These are phyloP conservation scores for Acronicta alni DNA, from an alignment of 2,888 invertebrate species.

Conservation along the genomic window DNA sequence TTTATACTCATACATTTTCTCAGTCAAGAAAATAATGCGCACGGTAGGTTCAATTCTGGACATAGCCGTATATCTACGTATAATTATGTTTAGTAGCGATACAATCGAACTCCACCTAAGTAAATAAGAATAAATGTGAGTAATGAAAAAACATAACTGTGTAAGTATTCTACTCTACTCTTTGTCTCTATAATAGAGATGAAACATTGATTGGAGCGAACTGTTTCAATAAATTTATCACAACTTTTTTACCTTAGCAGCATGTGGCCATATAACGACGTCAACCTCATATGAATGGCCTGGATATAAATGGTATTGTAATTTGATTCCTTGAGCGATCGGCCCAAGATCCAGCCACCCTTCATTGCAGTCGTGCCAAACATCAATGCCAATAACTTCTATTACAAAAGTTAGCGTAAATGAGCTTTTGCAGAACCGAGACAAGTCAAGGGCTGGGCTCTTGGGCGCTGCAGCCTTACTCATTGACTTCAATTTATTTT, in stretches of 20 bases:
- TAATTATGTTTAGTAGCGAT: no score
- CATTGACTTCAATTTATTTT: conserved; percentile 44
- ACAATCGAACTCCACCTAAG: no score
- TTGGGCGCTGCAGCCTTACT: conserved; percentile 48
- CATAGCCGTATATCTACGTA: no score
- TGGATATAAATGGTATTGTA: conserved; percentile 77
- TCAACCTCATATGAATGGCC: conserved; percentile 76
- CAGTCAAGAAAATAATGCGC: no score
- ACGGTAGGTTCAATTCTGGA: no score
- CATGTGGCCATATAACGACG: conserved; percentile 79
- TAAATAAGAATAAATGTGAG: no score
- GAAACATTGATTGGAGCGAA: no score
- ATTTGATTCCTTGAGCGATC: conserved; percentile 69
- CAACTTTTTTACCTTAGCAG: conserved; percentile 71
- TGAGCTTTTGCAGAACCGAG: conserved; percentile 57
- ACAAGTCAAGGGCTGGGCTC: conserved; percentile 26
- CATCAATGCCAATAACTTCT: conserved; percentile 76
- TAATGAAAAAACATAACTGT: no score
- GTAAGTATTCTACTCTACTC: no score
- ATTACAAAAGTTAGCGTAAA: conserved; percentile 80
- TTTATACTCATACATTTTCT: no score
- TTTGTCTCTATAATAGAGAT: no score
- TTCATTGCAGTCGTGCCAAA: conserved; percentile 75
- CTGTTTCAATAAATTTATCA: no score
- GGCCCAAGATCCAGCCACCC: conserved; percentile 75